These are phyloP conservation scores for Mnemiopsis leidyi DNA, from an alignment of 37 sponge, comb jelly and placozoan genomes.

Conservation along the genomic window DNA sequence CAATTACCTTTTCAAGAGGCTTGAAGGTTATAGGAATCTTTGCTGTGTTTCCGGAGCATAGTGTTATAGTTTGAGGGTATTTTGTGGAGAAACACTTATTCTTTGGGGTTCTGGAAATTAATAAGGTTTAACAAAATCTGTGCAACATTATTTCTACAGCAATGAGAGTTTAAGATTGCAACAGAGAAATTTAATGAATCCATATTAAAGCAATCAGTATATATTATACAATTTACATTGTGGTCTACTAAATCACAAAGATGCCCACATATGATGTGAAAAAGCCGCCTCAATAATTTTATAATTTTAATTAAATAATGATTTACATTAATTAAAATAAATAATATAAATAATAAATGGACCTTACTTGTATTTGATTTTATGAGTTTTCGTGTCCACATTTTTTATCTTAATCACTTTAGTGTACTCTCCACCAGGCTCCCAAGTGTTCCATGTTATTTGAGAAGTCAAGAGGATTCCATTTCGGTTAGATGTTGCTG, in stretches of 20 bases:
- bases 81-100: conserved; percentile 70
- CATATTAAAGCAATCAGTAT: no score
- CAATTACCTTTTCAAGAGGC: conserved; percentile 86
- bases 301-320: no score
- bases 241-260: no score
- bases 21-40: conserved; percentile 87
- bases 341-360: no score
- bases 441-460: conserved; percentile 85
- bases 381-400: conserved; percentile 81
- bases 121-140: no score
- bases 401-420: conserved; percentile 84
- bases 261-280: no score
- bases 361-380: conserved; percentile 80
- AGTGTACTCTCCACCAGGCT: conserved; percentile 96
- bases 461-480: conserved; percentile 60
- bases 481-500: conserved; percentile 42
- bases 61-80: conserved; percentile 80
- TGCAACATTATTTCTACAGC: no score
- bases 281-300: no score
- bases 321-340: no score
- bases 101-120: conserved; percentile 69
- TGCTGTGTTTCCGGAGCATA: conserved; percentile 87
- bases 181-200: no score
- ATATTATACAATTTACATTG: no score
- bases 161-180: no score